A percentile compares a stretch with the other conserved stretches of the same genome.
phyloP scores from a whole-genome alignment of 2,113 vertebrate species.

The Gallinago jamesoni region DNA sequence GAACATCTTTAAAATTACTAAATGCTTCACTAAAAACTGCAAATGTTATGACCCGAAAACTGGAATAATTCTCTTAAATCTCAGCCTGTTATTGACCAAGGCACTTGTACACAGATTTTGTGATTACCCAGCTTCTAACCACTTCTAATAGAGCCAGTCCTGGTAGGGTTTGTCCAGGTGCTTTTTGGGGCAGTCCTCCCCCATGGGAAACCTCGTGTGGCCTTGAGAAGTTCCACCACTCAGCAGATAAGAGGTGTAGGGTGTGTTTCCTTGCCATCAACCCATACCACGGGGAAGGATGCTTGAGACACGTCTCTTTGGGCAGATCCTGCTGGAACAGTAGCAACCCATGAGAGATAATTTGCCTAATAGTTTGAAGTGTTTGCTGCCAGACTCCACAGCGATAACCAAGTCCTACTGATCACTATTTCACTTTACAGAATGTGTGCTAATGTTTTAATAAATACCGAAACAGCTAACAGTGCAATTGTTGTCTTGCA shows the following conservation, averaged over 20 bases:
- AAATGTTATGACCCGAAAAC: not conserved
- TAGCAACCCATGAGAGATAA: not conserved
- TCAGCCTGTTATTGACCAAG: not conserved
- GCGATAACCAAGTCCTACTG: not conserved
- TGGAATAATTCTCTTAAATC: not conserved
- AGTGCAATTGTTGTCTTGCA: not conserved
- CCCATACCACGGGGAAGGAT: not conserved
- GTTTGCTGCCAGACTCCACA: not conserved
- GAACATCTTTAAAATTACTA: not conserved
- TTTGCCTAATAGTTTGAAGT: not conserved
- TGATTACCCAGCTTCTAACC: not conserved
- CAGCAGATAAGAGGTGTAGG: not conserved
- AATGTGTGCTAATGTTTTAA: not conserved
- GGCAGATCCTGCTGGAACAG: not conserved
- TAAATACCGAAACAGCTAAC: not conserved
- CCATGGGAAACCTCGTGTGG: not conserved
- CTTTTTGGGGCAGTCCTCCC: not conserved
- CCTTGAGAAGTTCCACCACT: not conserved
- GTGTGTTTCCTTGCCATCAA: not conserved
- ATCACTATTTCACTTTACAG: not conserved
- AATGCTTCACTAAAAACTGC: not conserved
- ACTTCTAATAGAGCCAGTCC: accelerated
- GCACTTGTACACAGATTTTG: not conserved
- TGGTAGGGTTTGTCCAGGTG: not conserved
- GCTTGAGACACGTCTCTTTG: not conserved